Evolutionary conservation across 2,888 invertebrate genomes (phyloP), one percentile per base, ranked within the genome.

Genomic region (Eudasyphora cyanicolor): DNA sequence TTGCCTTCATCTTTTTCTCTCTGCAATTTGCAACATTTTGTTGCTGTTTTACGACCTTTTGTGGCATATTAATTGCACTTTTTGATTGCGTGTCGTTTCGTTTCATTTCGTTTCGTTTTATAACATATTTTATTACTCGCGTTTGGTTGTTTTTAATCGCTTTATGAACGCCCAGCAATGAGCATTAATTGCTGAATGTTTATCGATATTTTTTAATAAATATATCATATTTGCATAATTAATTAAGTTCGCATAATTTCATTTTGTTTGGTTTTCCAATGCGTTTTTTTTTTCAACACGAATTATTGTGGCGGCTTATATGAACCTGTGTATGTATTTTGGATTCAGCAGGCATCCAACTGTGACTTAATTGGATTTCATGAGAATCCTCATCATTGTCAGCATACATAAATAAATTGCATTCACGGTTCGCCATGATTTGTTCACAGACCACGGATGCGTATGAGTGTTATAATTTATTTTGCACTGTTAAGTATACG

Each of bases 51-150:
- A 45, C 21, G 21, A 14, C 6, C 19, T 19, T 35, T 64, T 64
- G 64, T 64, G 64, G 19, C 19, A 67, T 42, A 67, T 67, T 42
- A 67, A 67, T 42, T 67, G 67, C 12, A 35, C 19, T 64, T 38
- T 64, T 64, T 64, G 38, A 32, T 62, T 32, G n/a, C 17, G 21
- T 62, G 32, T 62, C 12, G 21, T 10, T 60, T 60, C n/a, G 45
- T n/a, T 10, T 45, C n/a, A 14, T 45, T 35, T 10, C 49, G 21
- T 12, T 54, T 54, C 12, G 24, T 17, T 12, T 27, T n/a, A n/a
- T n/a, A n/a, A n/a, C n/a, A n/a, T n/a, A n/a, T n/a, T n/a, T n/a
- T 62, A 17, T 62, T 32, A 1, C 32, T 38, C 17, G 4, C 14
- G 8, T 64, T 27, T 17, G 2, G 24, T 67, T 62, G 67, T 67